Base-by-base conservation (phyloP, 1,140 invertebrate genomes). In the Chironomus striatipennis region DNA sequence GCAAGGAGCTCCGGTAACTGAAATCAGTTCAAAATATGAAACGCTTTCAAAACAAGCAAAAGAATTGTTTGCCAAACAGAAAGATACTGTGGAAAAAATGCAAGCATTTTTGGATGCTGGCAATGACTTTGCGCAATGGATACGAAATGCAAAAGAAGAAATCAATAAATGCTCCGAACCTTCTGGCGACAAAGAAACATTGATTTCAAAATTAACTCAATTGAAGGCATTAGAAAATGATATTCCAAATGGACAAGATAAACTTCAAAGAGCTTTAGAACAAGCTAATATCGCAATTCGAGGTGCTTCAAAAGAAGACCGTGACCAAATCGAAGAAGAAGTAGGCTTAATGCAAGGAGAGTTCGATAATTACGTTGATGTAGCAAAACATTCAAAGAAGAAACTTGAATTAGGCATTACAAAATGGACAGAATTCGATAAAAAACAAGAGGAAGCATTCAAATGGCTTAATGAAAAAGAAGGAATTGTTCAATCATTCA, bases 361-460 rank as follows among this genome's bases (percentile, higher is more conserved):
- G 80, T 93, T 91, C 79, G 92, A 94, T 82, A 91, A 88, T 75
- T 93, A 93, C 78, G 88, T 91, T 83, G 91, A 93, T 77, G 87
- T 89, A 42, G 79, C 96, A 3, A 90, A 88, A 75, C 90, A 89
- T 77, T 92, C 91, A 0, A 96, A 96, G 84, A 87, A 87, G 76
- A 85, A 94, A 24, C 85, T 98, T 6, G 95, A 98, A 84, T 86
- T 90, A 75, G 94, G 92, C 76, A 93, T 97, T 79, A 93, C 95
- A 0, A 95, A 96, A 83, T 97, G 95, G 95, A 93, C 92, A 17
- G 94, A 98, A 83, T 97, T 97, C 80, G 94, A 97, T 83, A 94
- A 97, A 81, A 93, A 96, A 78, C 95, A 95, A 79, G 89, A 90
- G 78, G 93, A 95, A 84, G 94, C 94, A 73, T 85, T 90, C 74